These are phyloP conservation scores for Brachirus orientalis DNA, from an alignment of 2,113 vertebrate genomes.

Conservation along the genomic window DNA sequence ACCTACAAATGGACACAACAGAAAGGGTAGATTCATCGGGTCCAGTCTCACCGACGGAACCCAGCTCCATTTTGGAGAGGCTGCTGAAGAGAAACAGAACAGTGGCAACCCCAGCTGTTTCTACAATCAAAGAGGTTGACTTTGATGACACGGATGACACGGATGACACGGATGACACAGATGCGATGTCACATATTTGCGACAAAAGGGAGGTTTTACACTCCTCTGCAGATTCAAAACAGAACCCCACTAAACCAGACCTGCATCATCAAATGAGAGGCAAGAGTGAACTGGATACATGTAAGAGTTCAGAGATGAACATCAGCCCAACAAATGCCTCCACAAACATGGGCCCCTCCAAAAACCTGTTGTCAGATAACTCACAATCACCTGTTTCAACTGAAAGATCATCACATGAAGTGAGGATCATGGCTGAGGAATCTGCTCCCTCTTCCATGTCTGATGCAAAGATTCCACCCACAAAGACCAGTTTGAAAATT, in stretches of 20 bases:
- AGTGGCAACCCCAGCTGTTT: conserved; percentile 28
- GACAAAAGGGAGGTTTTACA: not conserved
- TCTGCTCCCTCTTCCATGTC: too few species aligned
- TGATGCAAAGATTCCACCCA: conserved; percentile 12
- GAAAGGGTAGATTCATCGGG: conserved; percentile 3
- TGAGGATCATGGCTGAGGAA: conserved; percentile 29
- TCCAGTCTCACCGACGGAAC: conserved; percentile 24
- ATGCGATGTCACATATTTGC: too few species aligned
- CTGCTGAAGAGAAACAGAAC: conserved; percentile 68
- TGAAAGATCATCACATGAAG: conserved; percentile 39
- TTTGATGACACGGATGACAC: not conserved
- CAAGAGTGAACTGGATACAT: conserved; percentile 3
- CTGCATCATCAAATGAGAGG: not conserved
- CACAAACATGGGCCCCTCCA: conserved; percentile 1
- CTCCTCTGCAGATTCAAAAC: conserved; percentile 12
- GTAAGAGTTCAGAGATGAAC: conserved; percentile 15
- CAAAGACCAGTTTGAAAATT: too few species aligned
- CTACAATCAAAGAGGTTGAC: conserved; percentile 44
- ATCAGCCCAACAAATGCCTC: conserved; percentile 7
- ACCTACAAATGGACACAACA: conserved; percentile 11
- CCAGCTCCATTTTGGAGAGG: conserved; percentile 74
- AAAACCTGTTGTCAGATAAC: conserved; percentile 4
- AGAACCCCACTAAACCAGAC: conserved; percentile 10
- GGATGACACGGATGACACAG: not conserved
- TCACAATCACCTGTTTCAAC: conserved; percentile 38